Percentiles rank a stretch among this genome's conserved stretches.
Evolutionary conservation across 2,888 invertebrate genomes (phyloP).

Genomic region (Euphydryas editha): DNA sequence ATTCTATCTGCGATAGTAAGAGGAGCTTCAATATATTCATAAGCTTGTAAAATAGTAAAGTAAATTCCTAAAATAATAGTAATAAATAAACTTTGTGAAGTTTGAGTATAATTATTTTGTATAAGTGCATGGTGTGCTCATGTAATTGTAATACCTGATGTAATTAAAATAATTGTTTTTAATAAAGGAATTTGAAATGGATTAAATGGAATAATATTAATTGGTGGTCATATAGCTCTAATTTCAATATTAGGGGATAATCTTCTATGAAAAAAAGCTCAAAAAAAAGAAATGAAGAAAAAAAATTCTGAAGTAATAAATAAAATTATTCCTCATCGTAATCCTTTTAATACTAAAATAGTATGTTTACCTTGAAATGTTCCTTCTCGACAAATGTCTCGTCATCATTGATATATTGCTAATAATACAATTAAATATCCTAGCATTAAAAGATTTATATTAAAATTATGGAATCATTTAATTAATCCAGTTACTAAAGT

Average conservation of each 20-base stretch:
- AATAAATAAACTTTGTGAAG: slow-evolving; percentile 69
- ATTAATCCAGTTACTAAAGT: slow-evolving; percentile 82
- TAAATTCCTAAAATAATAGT: slow-evolving; percentile 77
- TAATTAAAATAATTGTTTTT: slow-evolving; percentile 89
- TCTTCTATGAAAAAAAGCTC: slow-evolving; percentile 82
- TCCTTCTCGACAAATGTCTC: slow-evolving; percentile 86
- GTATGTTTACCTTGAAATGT: slow-evolving; percentile 87
- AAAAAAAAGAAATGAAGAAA: slow-evolving; percentile 84
- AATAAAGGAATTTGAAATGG: slow-evolving; percentile 88
- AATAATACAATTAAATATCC: slow-evolving; percentile 4
- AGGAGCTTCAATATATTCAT: slow-evolving; percentile 87
- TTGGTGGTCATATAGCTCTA: slow-evolving; percentile 85
- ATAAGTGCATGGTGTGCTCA: slow-evolving; percentile 72
- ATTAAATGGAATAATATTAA: slow-evolving; percentile 85
- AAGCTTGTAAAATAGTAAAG: slow-evolving; percentile 86
- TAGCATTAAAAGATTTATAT: slow-evolving; percentile 78
- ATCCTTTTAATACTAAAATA: slow-evolving; percentile 67
- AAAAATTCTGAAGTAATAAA: slow-evolving; percentile 65
- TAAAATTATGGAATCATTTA: slow-evolving; percentile 85
- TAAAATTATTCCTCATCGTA: slow-evolving; percentile 8
- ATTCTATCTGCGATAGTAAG: slow-evolving; percentile 74
- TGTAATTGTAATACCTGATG: slow-evolving; percentile 88
- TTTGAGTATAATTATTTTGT: slow-evolving; percentile 68
- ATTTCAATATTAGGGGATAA: slow-evolving; percentile 70
- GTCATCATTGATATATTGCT: slow-evolving; percentile 9